Conservation (phyloP, 2,888 invertebrate species). For the Archips xylosteana region DNA sequence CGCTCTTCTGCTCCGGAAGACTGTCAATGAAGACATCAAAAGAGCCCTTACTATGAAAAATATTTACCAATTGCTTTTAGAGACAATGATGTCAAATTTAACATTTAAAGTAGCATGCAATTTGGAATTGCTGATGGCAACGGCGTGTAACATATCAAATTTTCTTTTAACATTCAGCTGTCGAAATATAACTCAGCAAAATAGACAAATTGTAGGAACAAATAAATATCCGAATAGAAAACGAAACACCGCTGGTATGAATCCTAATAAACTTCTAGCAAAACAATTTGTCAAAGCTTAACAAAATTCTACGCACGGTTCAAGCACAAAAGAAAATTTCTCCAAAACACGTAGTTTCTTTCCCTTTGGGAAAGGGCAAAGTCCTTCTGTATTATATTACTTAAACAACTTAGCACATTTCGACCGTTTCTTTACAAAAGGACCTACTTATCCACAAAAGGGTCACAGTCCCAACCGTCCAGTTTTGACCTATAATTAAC, state of each 20-base stretch:
- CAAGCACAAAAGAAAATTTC: constrained; percentile 21
- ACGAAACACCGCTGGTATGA: constrained; percentile 8
- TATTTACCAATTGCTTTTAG: constrained; percentile 11
- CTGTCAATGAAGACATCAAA: constrained; percentile 46
- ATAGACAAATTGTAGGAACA: not conserved
- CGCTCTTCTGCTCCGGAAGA: constrained; percentile 49
- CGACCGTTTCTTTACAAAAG: constrained; percentile 61
- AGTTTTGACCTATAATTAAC: constrained; percentile 76
- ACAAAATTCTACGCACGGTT: constrained; percentile 34
- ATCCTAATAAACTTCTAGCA: constrained; percentile 6
- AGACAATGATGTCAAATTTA: constrained; percentile 9
- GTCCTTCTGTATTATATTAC: constrained; percentile 58
- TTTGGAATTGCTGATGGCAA: not conserved
- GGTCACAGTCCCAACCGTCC: constrained; percentile 60
- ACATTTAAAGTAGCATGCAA: constrained; percentile 8
- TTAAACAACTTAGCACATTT: constrained; percentile 58
- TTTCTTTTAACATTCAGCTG: constrained; percentile 4
- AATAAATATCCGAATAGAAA: not conserved
- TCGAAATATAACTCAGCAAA: not conserved
- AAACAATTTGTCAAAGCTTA: constrained; percentile 19
- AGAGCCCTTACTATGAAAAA: constrained; percentile 29
- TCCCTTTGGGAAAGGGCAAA: constrained; percentile 47
- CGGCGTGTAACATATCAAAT: not conserved
- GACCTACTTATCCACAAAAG: constrained; percentile 56
- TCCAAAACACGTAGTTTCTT: constrained; percentile 33